Conservation (phyloP, 2,113 vertebrate species). For the Ictalurus punctatus region DNA sequence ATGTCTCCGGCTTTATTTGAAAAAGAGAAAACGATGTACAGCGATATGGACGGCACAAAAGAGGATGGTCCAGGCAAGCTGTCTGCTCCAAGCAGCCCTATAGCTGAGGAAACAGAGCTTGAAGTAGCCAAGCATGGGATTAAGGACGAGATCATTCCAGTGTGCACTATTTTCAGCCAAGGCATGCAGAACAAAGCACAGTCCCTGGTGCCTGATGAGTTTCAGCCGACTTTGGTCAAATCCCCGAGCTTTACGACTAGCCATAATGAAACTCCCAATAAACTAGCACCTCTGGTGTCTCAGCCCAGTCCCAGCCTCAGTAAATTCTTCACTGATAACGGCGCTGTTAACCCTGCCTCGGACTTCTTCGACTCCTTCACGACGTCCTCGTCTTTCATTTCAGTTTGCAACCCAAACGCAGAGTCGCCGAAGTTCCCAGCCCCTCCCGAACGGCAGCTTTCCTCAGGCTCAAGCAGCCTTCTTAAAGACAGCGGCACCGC, state of each 20-base stretch:
- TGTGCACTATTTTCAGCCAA: conserved; percentile 96
- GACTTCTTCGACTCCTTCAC: conserved; percentile 99
- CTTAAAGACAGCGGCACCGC: conserved; percentile 61
- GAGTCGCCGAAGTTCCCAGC: conserved; percentile 65
- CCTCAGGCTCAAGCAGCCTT: conserved; percentile 61
- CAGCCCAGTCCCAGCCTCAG: conserved; percentile 97
- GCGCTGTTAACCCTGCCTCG: conserved; percentile 78
- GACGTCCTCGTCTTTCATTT: conserved; percentile 86
- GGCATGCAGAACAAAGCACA: conserved; percentile 66
- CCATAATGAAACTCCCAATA: conserved; percentile 74
- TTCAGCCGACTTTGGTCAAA: conserved; percentile 93
- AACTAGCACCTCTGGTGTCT: conserved; percentile 78
- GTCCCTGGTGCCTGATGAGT: conserved; percentile 82
- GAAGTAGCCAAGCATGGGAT: conserved; percentile 26
- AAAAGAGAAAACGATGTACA: conserved; percentile 28
- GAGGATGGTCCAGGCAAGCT: conserved; percentile 32
- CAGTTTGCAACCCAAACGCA: conserved; percentile 91
- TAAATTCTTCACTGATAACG: conserved; percentile 88
- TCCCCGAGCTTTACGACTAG: conserved; percentile 88
- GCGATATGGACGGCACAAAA: conserved; percentile 26
- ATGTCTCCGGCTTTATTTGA: conserved; percentile 29
- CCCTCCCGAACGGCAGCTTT: conserved; percentile 71
- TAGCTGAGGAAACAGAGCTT: conserved; percentile 32
- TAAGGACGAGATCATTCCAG: conserved; percentile 76
- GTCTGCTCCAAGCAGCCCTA: conserved; percentile 44